Conservation (phyloP, 1,140 invertebrate genomes). For the Drosophila pectinifera region DNA sequence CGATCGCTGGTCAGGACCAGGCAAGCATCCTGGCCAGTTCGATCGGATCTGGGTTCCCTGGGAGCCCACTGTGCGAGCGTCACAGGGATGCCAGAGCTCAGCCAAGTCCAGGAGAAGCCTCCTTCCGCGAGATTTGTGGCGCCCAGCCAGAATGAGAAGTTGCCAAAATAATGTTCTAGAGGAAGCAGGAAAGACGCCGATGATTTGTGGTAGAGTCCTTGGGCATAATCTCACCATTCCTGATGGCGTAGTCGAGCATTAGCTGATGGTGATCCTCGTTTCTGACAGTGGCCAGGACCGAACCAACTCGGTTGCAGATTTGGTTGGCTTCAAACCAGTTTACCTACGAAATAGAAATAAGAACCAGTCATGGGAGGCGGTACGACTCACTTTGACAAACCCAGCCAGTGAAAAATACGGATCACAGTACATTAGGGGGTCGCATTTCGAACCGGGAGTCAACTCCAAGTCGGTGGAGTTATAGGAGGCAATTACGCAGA, state of each 20-base stretch:
- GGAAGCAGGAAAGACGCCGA: neutral
- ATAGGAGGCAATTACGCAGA: slow-evolving; percentile 2
- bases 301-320: slow-evolving; percentile 41
- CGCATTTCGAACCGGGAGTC: neutral
- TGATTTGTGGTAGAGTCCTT: neutral
- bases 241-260: slow-evolving; percentile 23
- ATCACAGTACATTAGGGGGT: slow-evolving; percentile 12
- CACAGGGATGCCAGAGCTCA: slow-evolving; percentile 46
- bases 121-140: slow-evolving; percentile 47
- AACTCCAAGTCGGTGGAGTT: neutral
- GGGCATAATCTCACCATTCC: slow-evolving; percentile 22
- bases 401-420: slow-evolving; percentile 36
- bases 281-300: slow-evolving; percentile 51
- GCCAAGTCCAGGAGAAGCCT: slow-evolving; percentile 51
- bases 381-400: slow-evolving; percentile 40
- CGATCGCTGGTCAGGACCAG: slow-evolving; percentile 33
- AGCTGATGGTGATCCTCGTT: slow-evolving; percentile 39
- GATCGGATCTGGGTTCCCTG: slow-evolving; percentile 24
- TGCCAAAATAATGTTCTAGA: slow-evolving; percentile 24
- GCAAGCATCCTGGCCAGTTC: slow-evolving; percentile 22
- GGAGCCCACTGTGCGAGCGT: slow-evolving; percentile 53
- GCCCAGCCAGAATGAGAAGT: slow-evolving; percentile 55
- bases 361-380: no score
- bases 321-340: slow-evolving; percentile 54
- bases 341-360: slow-evolving; percentile 20